Base-by-base conservation (phyloP, 2,888 invertebrate genomes). In the Mellilla xanthometata region DNA sequence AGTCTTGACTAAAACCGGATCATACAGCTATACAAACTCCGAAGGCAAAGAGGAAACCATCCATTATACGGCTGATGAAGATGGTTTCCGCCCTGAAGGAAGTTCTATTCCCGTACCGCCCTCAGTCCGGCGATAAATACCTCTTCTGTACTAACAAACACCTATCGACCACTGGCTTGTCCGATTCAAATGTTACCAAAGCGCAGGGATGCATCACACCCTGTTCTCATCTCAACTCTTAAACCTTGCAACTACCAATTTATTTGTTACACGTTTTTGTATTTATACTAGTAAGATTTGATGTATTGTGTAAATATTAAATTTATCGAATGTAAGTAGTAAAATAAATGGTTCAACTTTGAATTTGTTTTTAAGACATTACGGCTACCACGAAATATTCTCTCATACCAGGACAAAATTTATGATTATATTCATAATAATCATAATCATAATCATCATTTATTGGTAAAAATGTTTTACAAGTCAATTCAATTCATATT, bases 81-180 rank as follows among this genome's bases (percentile, higher is more conserved):
- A 74, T 54, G 94, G 93, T 49, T 94, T 81, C 90, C 91, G 90
- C 52, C 90, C 93, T 1, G 88, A 91, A 32, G 93, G 93, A 30
- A 84, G 85, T 0, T 92, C 93, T 72, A 72, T 93, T 62, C 93
- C 93, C 36, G 91, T 91, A 32, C 72, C 83, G 27, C 87, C 36
- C 81, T 40, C 56, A 52, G 22, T 12, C 10, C 56, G 64, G 40
- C 64, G 57, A 64, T 73, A 70, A 68, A 42, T 49, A 10, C 2
- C 11, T 4, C 7, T 11, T 11, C 3, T 19, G 1, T 4, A 2
- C 5, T 11, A 1, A n/a, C 24, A 13, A 35, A 11, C 10, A 9
- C 27, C 4, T 7, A 28, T 10, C 36, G 19, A 36, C 36, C 19
- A 12, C 36, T n/a, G 19, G 26, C n/a, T 26, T 3, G 4, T 19